Evolutionary conservation across 2,797 vertebrate genomes (phyloP), one percentile per base, ranked within the genome.

Genomic region (Rallus crepitans): DNA sequence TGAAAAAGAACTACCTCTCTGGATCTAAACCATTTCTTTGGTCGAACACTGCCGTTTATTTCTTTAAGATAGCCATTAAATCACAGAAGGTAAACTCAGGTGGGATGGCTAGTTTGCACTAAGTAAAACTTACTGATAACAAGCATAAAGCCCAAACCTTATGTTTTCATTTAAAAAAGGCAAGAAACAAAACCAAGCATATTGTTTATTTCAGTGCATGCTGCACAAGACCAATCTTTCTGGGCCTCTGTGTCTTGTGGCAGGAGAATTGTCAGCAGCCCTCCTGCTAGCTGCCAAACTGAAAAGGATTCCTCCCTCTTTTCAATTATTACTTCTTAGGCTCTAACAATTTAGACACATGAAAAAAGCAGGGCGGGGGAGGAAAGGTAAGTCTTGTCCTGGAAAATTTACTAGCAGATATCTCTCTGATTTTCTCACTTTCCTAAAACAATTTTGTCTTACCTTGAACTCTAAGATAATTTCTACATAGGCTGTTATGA

Each of bases 271-370:
- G 57, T 71, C 14, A 2, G 60, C 69, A 73, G 33, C n/a, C 31
- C 31, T 92, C 59, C 59, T 45, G 24, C 28, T 37, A 76, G 35
- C n/a, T 6, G 2, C 53, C 77, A 89, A 93, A 87, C 23, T 39
- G 59, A 20, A 70, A 92, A 92, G 39, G n/a, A 53, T 45, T 45
- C 42, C 28, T 77, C 15, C 28, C 12, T 60, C 47, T 73, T 69
- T 56, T 82, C 64, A 65, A 6, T 69, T 86, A 84, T 48, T 73
- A 48, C 60, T 65, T 78, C 87, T 61, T 91, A 71, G 85, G 64
- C 23, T 93, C 48, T 53, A 73, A 56, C 40, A 80, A 73, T 42
- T 39, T 50, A 82, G 33, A 90, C 71, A 12, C 14, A 15, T 0
- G 0, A 28, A 61, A 90, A 71, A 82, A 63, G 0, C 2, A 0